phyloP scores from a whole-genome alignment of 2,113 vertebrate genomes.

The Ptilorrhoa leucosticta region DNA sequence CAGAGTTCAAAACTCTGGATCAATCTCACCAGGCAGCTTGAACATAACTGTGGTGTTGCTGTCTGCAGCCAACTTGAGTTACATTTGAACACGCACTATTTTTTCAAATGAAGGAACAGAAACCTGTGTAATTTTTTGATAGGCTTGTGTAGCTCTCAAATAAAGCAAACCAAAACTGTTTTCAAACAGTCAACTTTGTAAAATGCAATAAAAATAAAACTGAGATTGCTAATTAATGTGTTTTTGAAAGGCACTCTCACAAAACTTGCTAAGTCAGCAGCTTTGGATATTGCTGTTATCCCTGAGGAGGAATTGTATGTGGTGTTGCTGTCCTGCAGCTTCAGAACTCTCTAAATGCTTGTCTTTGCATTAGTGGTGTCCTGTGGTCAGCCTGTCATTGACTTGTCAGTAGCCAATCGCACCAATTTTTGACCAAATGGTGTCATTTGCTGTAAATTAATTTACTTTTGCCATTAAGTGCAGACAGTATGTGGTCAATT shows the following conservation, averaged over 20 bases:
- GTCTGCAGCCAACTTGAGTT: not conserved
- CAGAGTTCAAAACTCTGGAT: not conserved
- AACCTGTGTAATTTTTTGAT: not conserved
- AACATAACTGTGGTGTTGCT: not conserved
- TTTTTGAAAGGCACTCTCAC: not conserved
- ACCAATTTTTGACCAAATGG: constrained; percentile 4
- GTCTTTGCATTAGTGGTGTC: not conserved
- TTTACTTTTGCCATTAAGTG: constrained; percentile 57
- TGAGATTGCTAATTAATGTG: not conserved
- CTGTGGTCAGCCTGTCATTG: not conserved
- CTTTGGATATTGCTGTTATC: not conserved
- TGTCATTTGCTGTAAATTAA: constrained; percentile 49
- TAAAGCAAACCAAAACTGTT: not conserved
- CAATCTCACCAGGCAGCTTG: not conserved
- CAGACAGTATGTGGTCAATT: constrained; percentile 18
- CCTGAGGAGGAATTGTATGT: not conserved
- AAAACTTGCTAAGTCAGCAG: not conserved
- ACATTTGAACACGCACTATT: accelerated
- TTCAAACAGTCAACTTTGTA: not conserved
- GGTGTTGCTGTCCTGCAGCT: not conserved
- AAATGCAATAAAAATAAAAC: not conserved
- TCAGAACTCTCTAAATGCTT: not conserved
- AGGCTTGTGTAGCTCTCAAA: not conserved
- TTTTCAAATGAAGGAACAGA: not conserved
- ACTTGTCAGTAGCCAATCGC: not conserved